These are phyloP conservation scores for Hippocampus abdominalis DNA, from an alignment of 2,113 vertebrate genomes.

Conservation along the genomic window DNA sequence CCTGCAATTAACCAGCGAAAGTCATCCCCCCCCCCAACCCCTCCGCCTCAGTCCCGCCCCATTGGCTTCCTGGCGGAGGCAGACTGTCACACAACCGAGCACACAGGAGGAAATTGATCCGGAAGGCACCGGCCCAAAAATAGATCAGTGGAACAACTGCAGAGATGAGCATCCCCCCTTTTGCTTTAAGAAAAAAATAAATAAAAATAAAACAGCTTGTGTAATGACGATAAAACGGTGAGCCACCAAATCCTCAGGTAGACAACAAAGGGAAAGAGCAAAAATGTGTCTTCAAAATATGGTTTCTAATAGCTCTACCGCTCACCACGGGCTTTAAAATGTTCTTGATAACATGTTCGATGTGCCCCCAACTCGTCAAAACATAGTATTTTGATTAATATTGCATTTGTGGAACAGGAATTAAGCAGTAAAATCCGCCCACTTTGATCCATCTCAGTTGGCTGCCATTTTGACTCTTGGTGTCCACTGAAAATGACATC, in stretches of 20 bases:
- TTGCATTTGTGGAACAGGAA: too few species aligned
- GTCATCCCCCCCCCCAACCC: constrained; percentile 21
- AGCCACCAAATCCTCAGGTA: not conserved
- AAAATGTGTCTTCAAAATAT: too few species aligned
- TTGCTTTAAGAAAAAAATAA: not conserved
- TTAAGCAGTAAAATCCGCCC: too few species aligned
- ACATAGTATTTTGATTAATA: too few species aligned
- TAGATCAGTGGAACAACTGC: constrained; percentile 48
- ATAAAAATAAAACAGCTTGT: not conserved
- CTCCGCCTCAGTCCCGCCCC: constrained; percentile 32
- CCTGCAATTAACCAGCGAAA: constrained; percentile 51
- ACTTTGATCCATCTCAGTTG: too few species aligned
- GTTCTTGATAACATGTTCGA: too few species aligned
- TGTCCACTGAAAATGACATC: too few species aligned
- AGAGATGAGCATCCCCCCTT: constrained; percentile 15
- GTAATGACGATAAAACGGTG: not conserved
- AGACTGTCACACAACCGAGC: constrained; percentile 22
- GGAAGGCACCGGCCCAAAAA: constrained; percentile 45
- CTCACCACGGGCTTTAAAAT: too few species aligned
- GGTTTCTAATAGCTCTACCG: too few species aligned
- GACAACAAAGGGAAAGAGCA: not conserved
- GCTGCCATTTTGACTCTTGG: too few species aligned
- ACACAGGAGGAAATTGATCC: constrained; percentile 37
- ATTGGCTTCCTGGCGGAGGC: constrained; percentile 30
- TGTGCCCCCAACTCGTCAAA: too few species aligned